Evolutionary conservation across 2,113 vertebrate species (phyloP).

Genomic region (Seriola quinqueradiata): DNA sequence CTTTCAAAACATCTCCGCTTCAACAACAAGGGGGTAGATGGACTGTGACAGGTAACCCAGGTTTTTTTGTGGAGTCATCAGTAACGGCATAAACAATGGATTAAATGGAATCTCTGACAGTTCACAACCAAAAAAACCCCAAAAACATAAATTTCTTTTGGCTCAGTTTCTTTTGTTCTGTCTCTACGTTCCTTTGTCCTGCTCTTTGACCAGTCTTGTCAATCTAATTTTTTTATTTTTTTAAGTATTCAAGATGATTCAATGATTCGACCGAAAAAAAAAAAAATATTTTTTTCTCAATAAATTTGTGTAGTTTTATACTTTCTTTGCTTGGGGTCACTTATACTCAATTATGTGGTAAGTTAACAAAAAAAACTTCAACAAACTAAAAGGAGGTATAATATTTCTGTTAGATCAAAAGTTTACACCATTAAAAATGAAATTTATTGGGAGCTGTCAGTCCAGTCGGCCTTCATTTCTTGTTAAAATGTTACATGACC

Average conservation of each 20-base stretch:
- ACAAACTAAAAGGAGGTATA: no score
- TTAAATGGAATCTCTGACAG: background rate
- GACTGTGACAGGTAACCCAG: conserved; percentile 22
- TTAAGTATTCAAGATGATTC: background rate
- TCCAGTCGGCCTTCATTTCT: no score
- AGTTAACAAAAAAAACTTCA: no score
- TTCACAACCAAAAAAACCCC: background rate
- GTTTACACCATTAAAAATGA: background rate
- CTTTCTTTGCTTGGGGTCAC: background rate
- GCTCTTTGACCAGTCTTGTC: background rate
- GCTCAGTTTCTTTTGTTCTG: background rate
- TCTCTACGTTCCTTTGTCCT: background rate
- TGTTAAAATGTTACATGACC: background rate
- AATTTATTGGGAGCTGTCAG: background rate
- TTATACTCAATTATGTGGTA: background rate
- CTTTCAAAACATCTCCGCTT: conserved; percentile 22
- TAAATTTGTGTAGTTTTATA: background rate
- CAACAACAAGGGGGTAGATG: background rate
- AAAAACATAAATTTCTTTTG: background rate
- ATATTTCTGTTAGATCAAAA: no score
- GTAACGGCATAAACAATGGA: conserved; percentile 1
- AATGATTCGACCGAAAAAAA: background rate
- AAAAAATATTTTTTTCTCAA: background rate
- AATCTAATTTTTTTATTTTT: background rate
- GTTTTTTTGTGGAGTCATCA: background rate